Percentiles rank a stretch among this genome's conserved stretches.
These are phyloP conservation scores for Rhagoletis zephyria DNA, from an alignment of 1,140 invertebrate species.

Conservation along the genomic window DNA sequence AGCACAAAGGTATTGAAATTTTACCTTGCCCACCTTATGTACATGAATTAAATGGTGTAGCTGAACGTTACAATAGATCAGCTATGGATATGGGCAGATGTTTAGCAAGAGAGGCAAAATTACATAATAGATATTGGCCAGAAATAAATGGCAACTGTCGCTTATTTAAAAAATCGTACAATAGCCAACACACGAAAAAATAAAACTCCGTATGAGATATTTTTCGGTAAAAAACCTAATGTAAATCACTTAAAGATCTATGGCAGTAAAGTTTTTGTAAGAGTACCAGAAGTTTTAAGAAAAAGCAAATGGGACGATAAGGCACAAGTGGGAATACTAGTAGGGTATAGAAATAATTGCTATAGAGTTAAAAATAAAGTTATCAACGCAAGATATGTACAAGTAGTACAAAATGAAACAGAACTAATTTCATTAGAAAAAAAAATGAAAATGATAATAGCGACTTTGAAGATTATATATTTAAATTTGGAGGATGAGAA, in stretches of 20 bases:
- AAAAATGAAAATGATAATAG: neutral
- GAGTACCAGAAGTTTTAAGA: too few species aligned
- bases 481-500: neutral
- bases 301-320: neutral
- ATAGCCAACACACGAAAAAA: constrained; percentile 66
- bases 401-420: constrained; percentile 46
- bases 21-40: neutral
- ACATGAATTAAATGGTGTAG: neutral
- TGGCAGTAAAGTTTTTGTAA: constrained; percentile 65
- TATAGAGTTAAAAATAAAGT: constrained; percentile 56
- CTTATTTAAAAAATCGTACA: too few species aligned
- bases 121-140: too few species aligned
- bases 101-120: neutral
- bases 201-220: constrained; percentile 71
- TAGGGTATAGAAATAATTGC: neutral
- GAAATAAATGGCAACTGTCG: too few species aligned
- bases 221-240: constrained; percentile 66
- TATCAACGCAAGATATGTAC: constrained; percentile 56
- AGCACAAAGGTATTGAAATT: neutral
- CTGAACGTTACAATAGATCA: neutral
- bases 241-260: constrained; percentile 65
- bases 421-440: neutral
- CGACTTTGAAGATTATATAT: neutral
- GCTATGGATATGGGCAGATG: neutral
- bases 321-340: neutral